Evolutionary conservation across 37 sponge, comb jelly and placozoan genomes (phyloP), one percentile per base, ranked within the genome.

Genomic region (Spongilla lacustris): DNA sequence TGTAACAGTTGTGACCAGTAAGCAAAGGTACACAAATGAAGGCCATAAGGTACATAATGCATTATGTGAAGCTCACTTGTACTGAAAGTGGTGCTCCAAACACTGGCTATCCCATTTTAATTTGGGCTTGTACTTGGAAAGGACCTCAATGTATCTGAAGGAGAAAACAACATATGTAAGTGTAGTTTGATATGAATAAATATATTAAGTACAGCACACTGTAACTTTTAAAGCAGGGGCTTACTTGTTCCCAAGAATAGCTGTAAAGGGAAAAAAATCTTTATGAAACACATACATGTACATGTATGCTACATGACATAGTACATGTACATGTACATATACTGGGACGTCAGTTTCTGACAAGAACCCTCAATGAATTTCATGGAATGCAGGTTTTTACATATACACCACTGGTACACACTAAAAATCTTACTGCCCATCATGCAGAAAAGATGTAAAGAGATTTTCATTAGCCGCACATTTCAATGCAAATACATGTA

Each of bases 71-170:
- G 50, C 85, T 75, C 82, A 94, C 95, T 91, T 92, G 92, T 96
- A 98, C 75, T 90, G 81, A 33, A 99, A 85, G 48, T 77, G 78
- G 79, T 96, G 98, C 41, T 99, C 99, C n/a, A 86, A 81, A 37
- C 84, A 88, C 72, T 95, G 85, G 36, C 72, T 81, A 69, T 99
- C 95, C 99, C 99, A 99, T 67, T 90, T 78, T 73, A 99, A 33
- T 50, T 94, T 93, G 28, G 99, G 97, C 49, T 97, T 95, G 66
- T 93, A 86, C 66, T 94, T 72, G 19, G 82, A 82, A 29, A 99
- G 87, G 19, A 94, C 49, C 22, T 96, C 94, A 72, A 99, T 68
- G 73, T 95, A 97, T 58, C 95, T 88, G 32, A 0, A 79, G 34
- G 75, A 66, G 41, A 67, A 69, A 4, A 30, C 6, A 66, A 17